Evolutionary conservation across 2,888 invertebrate genomes (phyloP).

Genomic region (Apamea crenata): DNA sequence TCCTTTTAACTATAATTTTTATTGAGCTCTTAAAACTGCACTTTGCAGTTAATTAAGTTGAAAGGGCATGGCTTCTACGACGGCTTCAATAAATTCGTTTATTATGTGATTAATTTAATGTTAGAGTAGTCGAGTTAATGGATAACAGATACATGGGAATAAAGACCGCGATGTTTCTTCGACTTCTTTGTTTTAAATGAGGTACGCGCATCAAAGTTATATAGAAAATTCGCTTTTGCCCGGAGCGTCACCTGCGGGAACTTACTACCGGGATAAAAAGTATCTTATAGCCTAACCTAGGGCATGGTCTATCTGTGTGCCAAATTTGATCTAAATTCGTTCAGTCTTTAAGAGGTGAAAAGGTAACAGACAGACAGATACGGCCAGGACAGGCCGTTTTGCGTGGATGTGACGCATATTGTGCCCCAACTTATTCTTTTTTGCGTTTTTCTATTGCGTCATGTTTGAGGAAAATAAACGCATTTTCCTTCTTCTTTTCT

Average conservation of each 20-base stretch:
- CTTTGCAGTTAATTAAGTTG: conserved; percentile 56
- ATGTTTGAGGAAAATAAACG: too few species aligned
- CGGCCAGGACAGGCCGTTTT: too few species aligned
- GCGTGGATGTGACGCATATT: too few species aligned
- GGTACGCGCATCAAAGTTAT: background rate
- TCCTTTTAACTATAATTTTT: conserved; percentile 41
- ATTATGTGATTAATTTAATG: conserved; percentile 23
- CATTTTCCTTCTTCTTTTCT: too few species aligned
- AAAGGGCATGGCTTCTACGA: conserved; percentile 26
- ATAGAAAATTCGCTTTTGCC: too few species aligned
- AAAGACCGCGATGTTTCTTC: too few species aligned
- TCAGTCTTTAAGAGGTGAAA: too few species aligned
- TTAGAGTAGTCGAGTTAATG: conserved; percentile 24
- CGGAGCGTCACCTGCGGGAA: too few species aligned
- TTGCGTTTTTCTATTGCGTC: too few species aligned
- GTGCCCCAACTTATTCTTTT: too few species aligned
- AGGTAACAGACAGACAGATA: background rate
- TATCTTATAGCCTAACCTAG: background rate
- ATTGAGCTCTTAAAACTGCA: conserved; percentile 57
- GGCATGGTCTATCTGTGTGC: background rate
- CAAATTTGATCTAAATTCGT: background rate
- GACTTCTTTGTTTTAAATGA: background rate
- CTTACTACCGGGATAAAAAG: background rate
- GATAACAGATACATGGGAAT: background rate
- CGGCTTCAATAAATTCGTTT: conserved; percentile 33